These are phyloP conservation scores for Lepus americanus DNA, from an alignment of 2,113 vertebrate genomes.

Conservation along the genomic window DNA sequence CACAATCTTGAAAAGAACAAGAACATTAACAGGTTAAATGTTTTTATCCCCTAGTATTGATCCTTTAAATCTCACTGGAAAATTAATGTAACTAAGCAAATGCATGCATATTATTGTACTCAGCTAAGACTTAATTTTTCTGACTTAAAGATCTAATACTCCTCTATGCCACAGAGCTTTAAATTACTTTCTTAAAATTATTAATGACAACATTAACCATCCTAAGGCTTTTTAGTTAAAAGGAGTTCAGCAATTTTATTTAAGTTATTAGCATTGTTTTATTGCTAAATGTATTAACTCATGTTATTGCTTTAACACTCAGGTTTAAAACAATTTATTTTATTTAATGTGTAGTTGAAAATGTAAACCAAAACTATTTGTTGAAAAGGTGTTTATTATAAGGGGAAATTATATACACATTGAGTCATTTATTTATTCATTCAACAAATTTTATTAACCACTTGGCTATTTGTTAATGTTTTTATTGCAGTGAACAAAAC, in stretches of 20 bases:
- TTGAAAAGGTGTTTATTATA: background rate
- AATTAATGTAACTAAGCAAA: conserved; percentile 46
- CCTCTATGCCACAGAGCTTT: conserved; percentile 14
- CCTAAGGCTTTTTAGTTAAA: conserved; percentile 59
- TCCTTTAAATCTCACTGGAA: background rate
- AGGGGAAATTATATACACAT: background rate
- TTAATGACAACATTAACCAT: conserved; percentile 49
- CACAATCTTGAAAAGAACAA: conserved; percentile 25
- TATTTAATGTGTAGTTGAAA: conserved; percentile 59
- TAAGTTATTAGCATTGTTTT: conserved; percentile 61
- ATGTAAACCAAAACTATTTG: conserved; percentile 42
- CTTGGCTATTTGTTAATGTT: conserved; percentile 40
- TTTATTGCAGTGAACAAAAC: conserved; percentile 46
- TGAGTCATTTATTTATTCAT: conserved; percentile 18
- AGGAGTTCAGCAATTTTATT: conserved; percentile 60
- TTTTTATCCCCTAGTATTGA: background rate
- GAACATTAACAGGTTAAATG: background rate
- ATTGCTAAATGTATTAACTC: conserved; percentile 46
- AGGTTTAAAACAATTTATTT: conserved; percentile 53
- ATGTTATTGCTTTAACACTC: conserved; percentile 62
- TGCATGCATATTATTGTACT: background rate
- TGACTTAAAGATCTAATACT: conserved; percentile 58
- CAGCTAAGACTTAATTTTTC: conserved; percentile 36
- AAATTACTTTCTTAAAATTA: conserved; percentile 68
- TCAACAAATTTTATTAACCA: conserved; percentile 52